Conservation (phyloP, 92 coral and sea anemone species). For the Micromussa lordhowensis region DNA sequence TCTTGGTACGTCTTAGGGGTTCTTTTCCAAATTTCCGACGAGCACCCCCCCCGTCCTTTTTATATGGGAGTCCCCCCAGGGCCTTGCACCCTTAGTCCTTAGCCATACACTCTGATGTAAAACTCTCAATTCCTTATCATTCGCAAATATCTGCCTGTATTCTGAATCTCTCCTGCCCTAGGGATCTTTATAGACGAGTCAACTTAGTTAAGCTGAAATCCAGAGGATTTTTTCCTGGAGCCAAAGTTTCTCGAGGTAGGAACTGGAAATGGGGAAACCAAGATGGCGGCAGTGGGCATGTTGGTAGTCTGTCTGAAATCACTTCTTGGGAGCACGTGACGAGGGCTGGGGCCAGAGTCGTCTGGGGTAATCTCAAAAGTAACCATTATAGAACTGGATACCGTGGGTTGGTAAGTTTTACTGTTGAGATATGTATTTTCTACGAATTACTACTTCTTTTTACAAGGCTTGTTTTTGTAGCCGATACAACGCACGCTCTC, state of each 20-base stretch:
- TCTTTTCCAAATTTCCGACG: too few species aligned
- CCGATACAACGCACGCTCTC: too few species aligned
- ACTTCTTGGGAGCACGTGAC: constrained; percentile 41
- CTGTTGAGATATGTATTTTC: background rate
- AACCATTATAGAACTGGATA: constrained; percentile 62
- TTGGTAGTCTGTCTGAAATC: constrained; percentile 58
- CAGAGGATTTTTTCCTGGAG: constrained; percentile 69
- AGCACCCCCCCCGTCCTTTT: too few species aligned
- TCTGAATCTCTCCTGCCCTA: background rate
- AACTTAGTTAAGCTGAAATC: constrained; percentile 34
- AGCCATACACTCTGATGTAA: too few species aligned
- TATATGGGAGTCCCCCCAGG: too few species aligned
- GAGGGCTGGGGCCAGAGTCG: constrained; percentile 67
- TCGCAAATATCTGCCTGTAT: too few species aligned
- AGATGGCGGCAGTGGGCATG: constrained; percentile 39
- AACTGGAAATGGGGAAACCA: constrained; percentile 67
- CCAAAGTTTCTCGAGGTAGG: constrained; percentile 56
- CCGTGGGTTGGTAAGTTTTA: constrained; percentile 55
- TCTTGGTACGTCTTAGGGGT: too few species aligned
- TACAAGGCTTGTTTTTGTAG: too few species aligned
- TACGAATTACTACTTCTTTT: too few species aligned
- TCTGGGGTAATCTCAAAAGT: constrained; percentile 40
- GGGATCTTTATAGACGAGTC: constrained; percentile 57
- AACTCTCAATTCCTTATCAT: background rate
- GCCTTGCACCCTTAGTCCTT: too few species aligned